A percentile compares a stretch with the other conserved stretches of the same genome.
Evolutionary conservation across 2,888 invertebrate genomes (phyloP).

Genomic region (Notodonta ziczac): DNA sequence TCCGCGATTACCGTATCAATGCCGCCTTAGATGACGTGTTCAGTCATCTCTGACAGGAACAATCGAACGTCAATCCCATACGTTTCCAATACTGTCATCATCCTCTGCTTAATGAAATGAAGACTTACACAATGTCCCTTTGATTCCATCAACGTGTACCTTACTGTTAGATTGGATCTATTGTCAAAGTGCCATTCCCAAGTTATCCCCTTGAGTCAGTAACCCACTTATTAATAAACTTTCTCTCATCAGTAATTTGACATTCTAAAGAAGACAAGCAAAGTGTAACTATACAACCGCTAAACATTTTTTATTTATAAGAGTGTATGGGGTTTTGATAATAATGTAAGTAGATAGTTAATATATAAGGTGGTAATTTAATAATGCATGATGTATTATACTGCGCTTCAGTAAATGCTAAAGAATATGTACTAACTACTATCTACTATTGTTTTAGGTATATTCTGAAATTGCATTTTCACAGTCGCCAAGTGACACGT

Average conservation of each 20-base stretch:
- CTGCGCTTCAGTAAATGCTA: too few species aligned
- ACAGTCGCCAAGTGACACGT: constrained; percentile 21
- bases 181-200: constrained; percentile 26
- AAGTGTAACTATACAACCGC: too few species aligned
- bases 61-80: constrained; percentile 54
- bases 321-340: too few species aligned
- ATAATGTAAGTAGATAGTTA: too few species aligned
- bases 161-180: constrained; percentile 42
- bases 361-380: too few species aligned
- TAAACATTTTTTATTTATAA: too few species aligned
- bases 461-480: background rate
- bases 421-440: too few species aligned
- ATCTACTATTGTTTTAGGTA: background rate
- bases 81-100: constrained; percentile 40
- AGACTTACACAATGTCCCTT: constrained; percentile 48
- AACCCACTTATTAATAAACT: too few species aligned
- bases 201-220: too few species aligned
- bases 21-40: constrained; percentile 9
- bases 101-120: constrained; percentile 50
- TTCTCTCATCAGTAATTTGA: too few species aligned
- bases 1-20: background rate
- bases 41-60: constrained; percentile 30
- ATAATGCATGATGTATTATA: too few species aligned
- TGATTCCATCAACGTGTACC: constrained; percentile 52
- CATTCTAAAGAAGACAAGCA: too few species aligned